A percentile compares a stretch with the other conserved stretches of the same genome.
phyloP scores from a whole-genome alignment of 2,888 invertebrate species.

The Acleris emargana region DNA sequence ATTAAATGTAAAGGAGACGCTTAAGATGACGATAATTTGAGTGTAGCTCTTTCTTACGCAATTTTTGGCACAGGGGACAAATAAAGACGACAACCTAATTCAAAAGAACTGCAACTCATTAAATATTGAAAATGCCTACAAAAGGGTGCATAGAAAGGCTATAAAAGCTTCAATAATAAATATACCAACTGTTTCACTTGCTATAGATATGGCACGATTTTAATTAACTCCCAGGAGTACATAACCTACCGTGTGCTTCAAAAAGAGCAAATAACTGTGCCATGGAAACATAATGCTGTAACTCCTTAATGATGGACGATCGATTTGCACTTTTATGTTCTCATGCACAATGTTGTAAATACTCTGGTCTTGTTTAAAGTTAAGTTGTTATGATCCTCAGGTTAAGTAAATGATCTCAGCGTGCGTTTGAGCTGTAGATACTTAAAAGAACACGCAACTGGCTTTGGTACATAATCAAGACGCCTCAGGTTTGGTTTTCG shows the following conservation, averaged over 20 bases:
- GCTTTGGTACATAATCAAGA: constrained; percentile 56
- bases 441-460: constrained; percentile 68
- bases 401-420: constrained; percentile 56
- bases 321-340: no score
- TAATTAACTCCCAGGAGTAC: constrained; percentile 32
- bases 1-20: no score
- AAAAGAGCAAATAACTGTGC: no score
- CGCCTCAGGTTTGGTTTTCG: constrained; percentile 52
- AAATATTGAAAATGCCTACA: background rate
- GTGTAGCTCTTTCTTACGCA: no score
- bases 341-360: no score
- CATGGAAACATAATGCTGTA: no score
- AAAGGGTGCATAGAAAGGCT: constrained; percentile 30
- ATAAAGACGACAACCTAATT: background rate
- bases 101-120: constrained; percentile 2
- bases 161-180: constrained; percentile 28
- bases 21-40: no score
- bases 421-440: constrained; percentile 54
- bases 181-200: constrained; percentile 13
- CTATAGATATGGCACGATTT: constrained; percentile 35
- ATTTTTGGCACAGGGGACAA: background rate
- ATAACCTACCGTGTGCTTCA: constrained; percentile 23
- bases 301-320: constrained; percentile 17
- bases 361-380: no score
- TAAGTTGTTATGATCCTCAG: no score